Evolutionary conservation across 2,888 invertebrate genomes (phyloP).

Genomic region (Apeira syringaria): DNA sequence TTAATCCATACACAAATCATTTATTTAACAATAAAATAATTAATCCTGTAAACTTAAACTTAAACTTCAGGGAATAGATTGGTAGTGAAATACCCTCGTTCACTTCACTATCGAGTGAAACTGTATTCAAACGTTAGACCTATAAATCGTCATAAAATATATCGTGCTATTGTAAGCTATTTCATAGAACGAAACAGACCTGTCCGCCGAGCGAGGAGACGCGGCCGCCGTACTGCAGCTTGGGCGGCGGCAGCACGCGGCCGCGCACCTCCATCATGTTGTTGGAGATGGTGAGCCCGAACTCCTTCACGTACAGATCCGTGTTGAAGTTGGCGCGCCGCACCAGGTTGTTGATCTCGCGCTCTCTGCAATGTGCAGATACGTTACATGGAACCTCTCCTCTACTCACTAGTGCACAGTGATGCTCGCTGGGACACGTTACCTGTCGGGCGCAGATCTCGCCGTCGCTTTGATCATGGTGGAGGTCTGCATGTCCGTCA

Average conservation of each 20-base stretch:
- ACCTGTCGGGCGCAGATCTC: conserved; percentile 94
- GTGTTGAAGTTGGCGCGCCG: conserved; percentile 99
- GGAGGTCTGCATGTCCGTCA: conserved; percentile 99
- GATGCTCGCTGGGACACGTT: not conserved
- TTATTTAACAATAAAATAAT: too few species aligned
- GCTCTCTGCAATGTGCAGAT: conserved; percentile 87
- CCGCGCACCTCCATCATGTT: conserved; percentile 99
- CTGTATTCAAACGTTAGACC: too few species aligned
- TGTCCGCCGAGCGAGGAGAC: conserved; percentile 95
- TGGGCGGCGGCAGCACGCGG: conserved; percentile 98
- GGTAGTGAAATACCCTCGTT: too few species aligned
- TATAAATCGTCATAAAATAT: too few species aligned
- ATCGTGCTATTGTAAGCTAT: too few species aligned
- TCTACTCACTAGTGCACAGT: not conserved
- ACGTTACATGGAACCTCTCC: not conserved
- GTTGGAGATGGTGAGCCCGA: conserved; percentile 98
- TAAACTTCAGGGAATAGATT: too few species aligned
- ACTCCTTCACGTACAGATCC: conserved; percentile 99
- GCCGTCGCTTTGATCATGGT: conserved; percentile 99
- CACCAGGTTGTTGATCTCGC: conserved; percentile 99
- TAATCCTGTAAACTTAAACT: too few species aligned
- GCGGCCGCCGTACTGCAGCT: conserved; percentile 99
- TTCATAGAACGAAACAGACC: conserved; percentile 60
- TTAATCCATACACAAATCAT: too few species aligned
- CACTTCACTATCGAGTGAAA: too few species aligned